Base-by-base conservation (phyloP, 2,888 invertebrate species). In the Heliconius hortense region DNA sequence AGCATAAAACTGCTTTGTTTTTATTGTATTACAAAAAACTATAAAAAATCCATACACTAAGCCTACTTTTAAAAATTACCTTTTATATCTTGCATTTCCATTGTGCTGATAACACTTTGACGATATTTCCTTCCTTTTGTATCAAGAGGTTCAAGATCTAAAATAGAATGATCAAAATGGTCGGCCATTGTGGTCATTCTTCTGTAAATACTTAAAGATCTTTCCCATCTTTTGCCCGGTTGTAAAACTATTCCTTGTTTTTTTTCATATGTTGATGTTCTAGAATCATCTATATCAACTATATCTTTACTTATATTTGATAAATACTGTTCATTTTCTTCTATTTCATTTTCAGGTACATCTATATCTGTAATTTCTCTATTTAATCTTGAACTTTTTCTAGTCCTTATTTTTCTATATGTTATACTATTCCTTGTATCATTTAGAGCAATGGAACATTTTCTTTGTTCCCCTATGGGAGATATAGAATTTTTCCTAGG, bases 141-240 rank as follows among this genome's bases (percentile, higher is more conserved):
- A 2, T 90, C 88, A 24, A 85, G 74, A 59, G 89, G 82, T 73
- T 94, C 89, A 79, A 89, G 87, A 64, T 94, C 92, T 60, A 95
- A 78, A 75, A 94, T 82, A 4, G 91, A 89, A 73, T 86, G 83
- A 81, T 93, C 87, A 80, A 88, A 88, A 80, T 86, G 81, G 83
- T 92, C 87, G 77, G 85, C 89, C 86, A 87, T 92, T 83, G 86
- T 89, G 74, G 90, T 94, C 84, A 94, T 90, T 82, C 93, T 92
- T 79, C 91, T 95, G 82, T 95, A 94, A 77, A 95, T 94, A 78
- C 95, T 95, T 8, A 96, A 83, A 0, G 96, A 96, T 82, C 96
- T 94, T 70, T 95, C 95, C 96, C 96, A 96, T 83, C 95, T 93
- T 84, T 96, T 96, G 0, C 96, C 96, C 18, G 96, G 95, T 80